These are phyloP conservation scores for Caenorhabditis uteleia DNA, from an alignment of 2,888 invertebrate genomes.

Conservation along the genomic window DNA sequence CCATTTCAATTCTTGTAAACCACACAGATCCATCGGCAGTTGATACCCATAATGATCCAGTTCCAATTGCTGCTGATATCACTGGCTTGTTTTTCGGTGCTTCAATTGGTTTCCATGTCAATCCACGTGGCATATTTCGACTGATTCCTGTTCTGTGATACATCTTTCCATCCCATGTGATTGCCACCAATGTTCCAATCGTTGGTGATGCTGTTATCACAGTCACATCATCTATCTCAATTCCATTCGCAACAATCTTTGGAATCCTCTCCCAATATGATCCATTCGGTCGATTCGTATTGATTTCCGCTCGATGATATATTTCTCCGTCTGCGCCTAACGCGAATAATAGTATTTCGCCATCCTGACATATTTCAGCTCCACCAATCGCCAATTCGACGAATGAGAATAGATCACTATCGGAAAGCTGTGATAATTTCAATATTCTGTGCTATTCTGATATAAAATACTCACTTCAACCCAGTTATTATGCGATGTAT, in stretches of 20 bases:
- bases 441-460: too few species aligned
- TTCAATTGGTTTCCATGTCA: conserved; percentile 21
- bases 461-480: conserved; percentile 11
- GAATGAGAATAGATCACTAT: conserved; percentile 20
- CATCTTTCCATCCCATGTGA: conserved; percentile 48
- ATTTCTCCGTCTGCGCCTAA: conserved; percentile 37
- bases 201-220: conserved; percentile 25
- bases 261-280: conserved; percentile 10
- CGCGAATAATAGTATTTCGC: conserved; percentile 35
- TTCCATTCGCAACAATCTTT: conserved; percentile 8
- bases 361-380: conserved; percentile 15
- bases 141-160: conserved; percentile 29
- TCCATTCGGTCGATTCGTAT: conserved; percentile 15
- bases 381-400: conserved; percentile 34
- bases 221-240: conserved; percentile 39
- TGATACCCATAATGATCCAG: conserved; percentile 33
- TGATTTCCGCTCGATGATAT: conserved; percentile 18
- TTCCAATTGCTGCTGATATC: conserved; percentile 30
- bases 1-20: conserved; percentile 7
- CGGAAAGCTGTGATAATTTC: too few species aligned
- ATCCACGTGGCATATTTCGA: conserved; percentile 8
- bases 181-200: conserved; percentile 30
- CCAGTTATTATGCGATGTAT: conserved; percentile 43
- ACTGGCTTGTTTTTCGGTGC: conserved; percentile 31
- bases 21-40: conserved; percentile 38